phyloP scores from a whole-genome alignment of 2,113 vertebrate species.

The Hydrolagus affinis region DNA sequence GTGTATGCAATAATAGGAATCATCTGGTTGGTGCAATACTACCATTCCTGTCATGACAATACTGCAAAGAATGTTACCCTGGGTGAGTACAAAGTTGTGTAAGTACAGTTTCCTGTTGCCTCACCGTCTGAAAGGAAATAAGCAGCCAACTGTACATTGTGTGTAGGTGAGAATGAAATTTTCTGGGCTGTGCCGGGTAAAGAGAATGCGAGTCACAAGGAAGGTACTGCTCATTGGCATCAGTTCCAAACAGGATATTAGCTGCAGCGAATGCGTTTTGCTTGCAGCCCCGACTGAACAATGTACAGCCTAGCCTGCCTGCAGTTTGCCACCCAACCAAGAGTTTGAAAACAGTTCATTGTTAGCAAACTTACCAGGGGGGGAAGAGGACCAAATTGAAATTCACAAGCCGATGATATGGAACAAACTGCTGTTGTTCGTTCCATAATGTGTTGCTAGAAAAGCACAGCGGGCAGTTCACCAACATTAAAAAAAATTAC shows the following conservation, averaged over 20 bases:
- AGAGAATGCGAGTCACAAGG: background rate
- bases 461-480: background rate
- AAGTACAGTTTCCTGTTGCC: background rate
- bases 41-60: conserved; percentile 87
- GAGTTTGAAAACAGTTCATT: too few species aligned
- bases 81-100: conserved; percentile 56
- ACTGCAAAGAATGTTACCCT: conserved; percentile 92
- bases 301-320: background rate
- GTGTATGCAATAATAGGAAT: conserved; percentile 95
- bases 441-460: background rate
- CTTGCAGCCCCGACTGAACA: background rate
- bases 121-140: background rate
- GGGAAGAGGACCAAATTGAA: background rate
- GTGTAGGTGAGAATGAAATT: too few species aligned
- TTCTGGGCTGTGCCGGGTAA: background rate
- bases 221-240: background rate
- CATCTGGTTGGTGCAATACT: conserved; percentile 91
- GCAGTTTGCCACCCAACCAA: too few species aligned
- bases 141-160: background rate
- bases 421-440: background rate
- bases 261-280: background rate
- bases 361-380: too few species aligned
- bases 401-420: background rate
- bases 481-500: background rate
- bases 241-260: background rate